Evolutionary conservation across 2,113 vertebrate species (phyloP).

Genomic region (Ramphastos sulfuratus): DNA sequence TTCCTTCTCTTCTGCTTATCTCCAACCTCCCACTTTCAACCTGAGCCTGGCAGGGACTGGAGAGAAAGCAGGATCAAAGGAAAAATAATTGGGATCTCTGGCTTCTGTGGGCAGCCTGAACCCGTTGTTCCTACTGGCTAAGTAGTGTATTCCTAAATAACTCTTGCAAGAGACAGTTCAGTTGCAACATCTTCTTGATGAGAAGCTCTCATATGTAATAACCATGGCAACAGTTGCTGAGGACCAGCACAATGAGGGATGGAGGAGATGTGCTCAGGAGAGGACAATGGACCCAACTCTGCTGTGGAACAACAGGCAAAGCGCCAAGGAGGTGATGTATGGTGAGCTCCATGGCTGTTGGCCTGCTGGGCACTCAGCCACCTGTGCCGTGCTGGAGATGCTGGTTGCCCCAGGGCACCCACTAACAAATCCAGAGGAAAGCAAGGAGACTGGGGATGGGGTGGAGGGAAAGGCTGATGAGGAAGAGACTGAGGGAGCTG

Average conservation of each 20-base stretch:
- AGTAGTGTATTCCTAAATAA: constrained; percentile 49
- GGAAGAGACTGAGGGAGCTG: too few relatives aligned
- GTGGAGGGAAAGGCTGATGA: too few relatives aligned
- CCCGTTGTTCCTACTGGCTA: constrained; percentile 38
- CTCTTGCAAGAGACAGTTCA: constrained; percentile 52
- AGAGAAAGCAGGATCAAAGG: constrained; percentile 45
- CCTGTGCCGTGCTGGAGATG: background rate
- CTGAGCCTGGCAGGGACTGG: constrained; percentile 6
- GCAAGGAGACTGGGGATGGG: too few relatives aligned
- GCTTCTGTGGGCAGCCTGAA: constrained; percentile 28
- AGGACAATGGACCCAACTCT: background rate
- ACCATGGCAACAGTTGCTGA: constrained; percentile 71
- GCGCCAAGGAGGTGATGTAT: background rate
- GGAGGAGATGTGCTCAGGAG: background rate
- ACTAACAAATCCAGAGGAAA: background rate
- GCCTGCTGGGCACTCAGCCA: background rate
- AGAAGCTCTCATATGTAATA: constrained; percentile 57
- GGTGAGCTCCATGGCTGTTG: background rate
- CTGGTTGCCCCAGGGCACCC: background rate
- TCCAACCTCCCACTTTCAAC: constrained; percentile 4
- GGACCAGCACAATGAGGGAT: background rate
- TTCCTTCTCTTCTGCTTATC: constrained; percentile 46
- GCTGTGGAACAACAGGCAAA: background rate
- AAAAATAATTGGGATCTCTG: constrained; percentile 36
- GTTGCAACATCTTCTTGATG: constrained; percentile 49